Conservation (phyloP, 2,888 invertebrate species). For the Lissocephala sabroskyi region DNA sequence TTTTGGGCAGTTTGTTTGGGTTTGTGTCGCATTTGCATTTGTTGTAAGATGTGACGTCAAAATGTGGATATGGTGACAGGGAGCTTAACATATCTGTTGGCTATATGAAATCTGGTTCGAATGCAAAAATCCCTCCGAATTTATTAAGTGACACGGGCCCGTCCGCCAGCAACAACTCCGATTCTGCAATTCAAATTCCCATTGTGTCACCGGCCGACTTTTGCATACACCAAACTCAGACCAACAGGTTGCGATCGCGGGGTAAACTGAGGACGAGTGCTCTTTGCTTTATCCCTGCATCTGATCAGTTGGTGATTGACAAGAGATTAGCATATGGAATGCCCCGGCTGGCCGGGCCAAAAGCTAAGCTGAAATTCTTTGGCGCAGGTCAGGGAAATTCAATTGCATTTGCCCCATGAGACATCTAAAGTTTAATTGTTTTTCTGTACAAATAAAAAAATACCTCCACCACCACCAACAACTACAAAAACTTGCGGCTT, state of each 20-base stretch:
- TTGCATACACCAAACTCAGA: too few species aligned
- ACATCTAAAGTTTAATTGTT: conserved; percentile 52
- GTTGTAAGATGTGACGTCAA: conserved; percentile 61
- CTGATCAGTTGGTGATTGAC: conserved; percentile 61
- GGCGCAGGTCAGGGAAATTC: conserved; percentile 41
- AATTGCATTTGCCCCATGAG: too few species aligned
- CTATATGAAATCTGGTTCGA: conserved; percentile 32
- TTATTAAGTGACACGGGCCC: conserved; percentile 65
- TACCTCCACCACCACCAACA: too few species aligned
- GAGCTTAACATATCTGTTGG: conserved; percentile 70
- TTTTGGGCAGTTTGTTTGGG: neutral
- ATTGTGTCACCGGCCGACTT: conserved; percentile 42
- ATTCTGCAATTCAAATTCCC: conserved; percentile 70
- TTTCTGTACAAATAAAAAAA: conserved; percentile 41
- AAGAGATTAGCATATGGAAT: conserved; percentile 57
- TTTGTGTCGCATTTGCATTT: conserved; percentile 44
- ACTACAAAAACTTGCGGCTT: conserved; percentile 66
- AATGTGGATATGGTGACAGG: conserved; percentile 55
- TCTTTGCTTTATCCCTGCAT: conserved; percentile 24
- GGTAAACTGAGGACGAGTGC: conserved; percentile 3
- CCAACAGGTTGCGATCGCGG: too few species aligned
- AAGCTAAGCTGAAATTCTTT: conserved; percentile 48
- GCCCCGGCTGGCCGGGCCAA: conserved; percentile 29
- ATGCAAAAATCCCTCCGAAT: conserved; percentile 66
- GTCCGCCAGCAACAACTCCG: conserved; percentile 19